These are phyloP conservation scores for Flexamia atlantica DNA, from an alignment of 2,888 invertebrate species.

Conservation along the genomic window DNA sequence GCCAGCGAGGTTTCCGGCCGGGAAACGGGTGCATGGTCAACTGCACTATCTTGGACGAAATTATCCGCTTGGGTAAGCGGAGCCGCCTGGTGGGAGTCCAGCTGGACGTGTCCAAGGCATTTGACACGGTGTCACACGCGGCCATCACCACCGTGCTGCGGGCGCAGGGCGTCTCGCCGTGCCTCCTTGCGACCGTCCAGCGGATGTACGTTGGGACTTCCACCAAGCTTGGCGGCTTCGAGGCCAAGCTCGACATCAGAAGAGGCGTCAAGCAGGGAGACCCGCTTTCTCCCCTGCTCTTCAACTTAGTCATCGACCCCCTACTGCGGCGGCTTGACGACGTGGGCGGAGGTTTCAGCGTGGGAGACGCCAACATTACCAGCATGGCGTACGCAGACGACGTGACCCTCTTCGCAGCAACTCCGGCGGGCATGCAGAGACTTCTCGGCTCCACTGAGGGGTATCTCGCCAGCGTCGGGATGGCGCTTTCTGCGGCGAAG, in stretches of 20 bases:
- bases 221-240: no score
- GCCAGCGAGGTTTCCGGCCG: no score
- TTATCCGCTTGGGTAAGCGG: background rate
- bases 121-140: no score
- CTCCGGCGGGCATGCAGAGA: background rate
- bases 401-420: conserved; percentile 52
- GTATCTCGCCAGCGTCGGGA: conserved; percentile 46
- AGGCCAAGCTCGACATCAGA: no score
- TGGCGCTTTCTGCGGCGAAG: conserved; percentile 15
- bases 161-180: background rate
- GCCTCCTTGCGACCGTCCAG: background rate
- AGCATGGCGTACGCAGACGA: conserved; percentile 63
- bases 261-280: conserved; percentile 65
- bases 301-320: no score
- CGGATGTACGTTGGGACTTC: conserved; percentile 10
- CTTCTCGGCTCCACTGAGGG: background rate
- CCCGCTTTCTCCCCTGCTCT: conserved; percentile 62
- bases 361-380: background rate
- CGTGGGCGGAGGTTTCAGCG: background rate
- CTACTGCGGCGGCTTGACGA: conserved; percentile 41
- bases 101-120: no score
- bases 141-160: background rate
- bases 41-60: conserved; percentile 14
- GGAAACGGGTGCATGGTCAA: no score
- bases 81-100: conserved; percentile 8